Evolutionary conservation across 2,888 invertebrate genomes (phyloP), one percentile per base, ranked within the genome.

Genomic region (Acanthacorydalis orientalis): DNA sequence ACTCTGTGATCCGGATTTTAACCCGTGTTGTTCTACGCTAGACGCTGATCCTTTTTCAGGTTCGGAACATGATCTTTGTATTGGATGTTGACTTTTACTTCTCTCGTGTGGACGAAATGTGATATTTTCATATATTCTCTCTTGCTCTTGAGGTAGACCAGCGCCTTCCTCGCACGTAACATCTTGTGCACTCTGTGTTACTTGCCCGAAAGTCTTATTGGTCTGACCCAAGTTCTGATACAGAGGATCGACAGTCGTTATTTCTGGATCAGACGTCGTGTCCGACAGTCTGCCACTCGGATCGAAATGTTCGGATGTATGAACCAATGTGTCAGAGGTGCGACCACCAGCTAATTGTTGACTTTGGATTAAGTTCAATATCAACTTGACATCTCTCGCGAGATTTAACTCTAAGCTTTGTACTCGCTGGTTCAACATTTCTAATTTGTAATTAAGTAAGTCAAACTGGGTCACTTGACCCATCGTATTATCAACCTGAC

Each of bases 371-470:
- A 82, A 63, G 46, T 72, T 72, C 57, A 87, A 67, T 51, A 88
- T 86, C 52, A 78, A 71, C 53, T 80, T 75, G 54, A 88, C 78
- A 60, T 88, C 86, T 8, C 75, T 68, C 16, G 80, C 78, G 57
- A 88, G 75, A 34, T 80, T 78, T 51, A 74, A 74, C 62, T 88
- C 86, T 57, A 88, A 67, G 44, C 77, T 72, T 43, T 79, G 77
- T 53, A 88, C 75, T 54, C 77, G 76, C 59, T 75, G 73, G 57
- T 77, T 73, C 51, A 85, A 66, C 57, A 79, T 77, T 56, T 84
- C 83, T 60, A 85, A 71, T 57, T 81, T 73, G 50, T 72, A 68
- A 57, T 78, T 72, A 54, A 83, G 74, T 54, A 69, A 69, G 51
- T 73, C 73, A 51, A 68, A 61, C 53, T 64, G 63, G 51, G 57